Evolutionary conservation across 2,113 vertebrate genomes (phyloP).

Genomic region (Neolamprologus modestus): DNA sequence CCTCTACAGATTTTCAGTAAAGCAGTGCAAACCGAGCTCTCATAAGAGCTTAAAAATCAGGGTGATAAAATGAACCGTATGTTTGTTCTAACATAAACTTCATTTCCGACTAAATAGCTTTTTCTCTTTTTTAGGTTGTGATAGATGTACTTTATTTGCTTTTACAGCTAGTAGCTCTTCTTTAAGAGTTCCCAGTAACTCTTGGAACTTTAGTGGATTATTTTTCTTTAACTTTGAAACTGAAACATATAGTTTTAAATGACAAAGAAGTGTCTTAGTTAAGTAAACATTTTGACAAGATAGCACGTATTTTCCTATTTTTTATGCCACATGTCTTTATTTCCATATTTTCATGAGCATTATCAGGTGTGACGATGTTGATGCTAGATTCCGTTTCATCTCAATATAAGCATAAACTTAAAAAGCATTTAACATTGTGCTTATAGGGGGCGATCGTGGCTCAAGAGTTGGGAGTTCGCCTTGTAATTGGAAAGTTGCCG

Average conservation of each 20-base stretch:
- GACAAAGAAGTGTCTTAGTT: background rate
- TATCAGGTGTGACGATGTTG: background rate
- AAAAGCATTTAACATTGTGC: background rate
- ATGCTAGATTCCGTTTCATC: background rate
- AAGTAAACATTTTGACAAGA: background rate
- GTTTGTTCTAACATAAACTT: background rate
- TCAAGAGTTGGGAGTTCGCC: too few species aligned
- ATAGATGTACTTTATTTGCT: background rate
- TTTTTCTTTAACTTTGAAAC: background rate
- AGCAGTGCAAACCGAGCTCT: background rate
- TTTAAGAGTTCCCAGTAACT: background rate
- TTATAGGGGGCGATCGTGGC: background rate
- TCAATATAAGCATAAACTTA: background rate
- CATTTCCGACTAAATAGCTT: background rate
- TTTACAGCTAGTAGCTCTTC: background rate
- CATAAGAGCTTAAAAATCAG: background rate
- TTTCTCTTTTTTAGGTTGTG: background rate
- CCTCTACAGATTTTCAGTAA: background rate
- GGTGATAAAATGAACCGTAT: background rate
- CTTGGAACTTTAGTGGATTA: background rate
- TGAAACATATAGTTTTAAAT: background rate
- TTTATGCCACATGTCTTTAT: background rate
- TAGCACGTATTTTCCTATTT: background rate
- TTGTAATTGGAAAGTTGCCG: too few species aligned
- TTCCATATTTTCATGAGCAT: background rate